A percentile compares a stretch with the other conserved stretches of the same genome.
phyloP scores from a whole-genome alignment of 2,113 vertebrate species.

The Strix aluco region DNA sequence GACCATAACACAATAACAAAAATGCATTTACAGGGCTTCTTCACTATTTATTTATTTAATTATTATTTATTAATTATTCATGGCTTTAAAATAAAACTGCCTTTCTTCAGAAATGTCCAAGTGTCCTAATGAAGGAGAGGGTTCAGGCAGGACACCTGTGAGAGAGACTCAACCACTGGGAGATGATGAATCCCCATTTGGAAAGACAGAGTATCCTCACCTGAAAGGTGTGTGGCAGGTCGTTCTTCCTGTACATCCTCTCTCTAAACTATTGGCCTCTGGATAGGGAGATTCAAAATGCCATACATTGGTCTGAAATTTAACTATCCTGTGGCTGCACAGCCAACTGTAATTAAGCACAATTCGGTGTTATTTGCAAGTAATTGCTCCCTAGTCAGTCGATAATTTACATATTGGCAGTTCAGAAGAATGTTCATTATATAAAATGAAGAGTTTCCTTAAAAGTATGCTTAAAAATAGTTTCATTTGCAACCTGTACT shows the following conservation, averaged over 20 bases:
- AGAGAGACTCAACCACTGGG: neutral
- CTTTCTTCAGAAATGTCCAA: neutral
- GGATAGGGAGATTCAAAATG: neutral
- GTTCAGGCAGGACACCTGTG: neutral
- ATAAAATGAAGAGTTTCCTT: neutral
- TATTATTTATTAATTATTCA: neutral
- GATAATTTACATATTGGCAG: neutral
- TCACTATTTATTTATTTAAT: neutral
- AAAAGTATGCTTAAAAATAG: neutral
- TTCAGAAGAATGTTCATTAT: neutral
- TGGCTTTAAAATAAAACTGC: neutral
- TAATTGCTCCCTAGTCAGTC: neutral
- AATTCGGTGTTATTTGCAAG: neutral
- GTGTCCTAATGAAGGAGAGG: neutral
- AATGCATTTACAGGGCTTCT: neutral
- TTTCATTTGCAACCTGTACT: neutral
- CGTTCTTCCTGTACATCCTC: neutral
- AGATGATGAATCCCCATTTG: neutral
- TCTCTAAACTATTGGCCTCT: neutral
- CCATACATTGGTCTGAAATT: neutral
- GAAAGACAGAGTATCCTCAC: neutral
- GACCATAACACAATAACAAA: neutral
- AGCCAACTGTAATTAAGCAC: neutral
- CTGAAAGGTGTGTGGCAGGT: neutral
- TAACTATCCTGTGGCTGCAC: neutral